phyloP scores from a whole-genome alignment of 2,888 invertebrate species.

The Helicoverpa assulta region DNA sequence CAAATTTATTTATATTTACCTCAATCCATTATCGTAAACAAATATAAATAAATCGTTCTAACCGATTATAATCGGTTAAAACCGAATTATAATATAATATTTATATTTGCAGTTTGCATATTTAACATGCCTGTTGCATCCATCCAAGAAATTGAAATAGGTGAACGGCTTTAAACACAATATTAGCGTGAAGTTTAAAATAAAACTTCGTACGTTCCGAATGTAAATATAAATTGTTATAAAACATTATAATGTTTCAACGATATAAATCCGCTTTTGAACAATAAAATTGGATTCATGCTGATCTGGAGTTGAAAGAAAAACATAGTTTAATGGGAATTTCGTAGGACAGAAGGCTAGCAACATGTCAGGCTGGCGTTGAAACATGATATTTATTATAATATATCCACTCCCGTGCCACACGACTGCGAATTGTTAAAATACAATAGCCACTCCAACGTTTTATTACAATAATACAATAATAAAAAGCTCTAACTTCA shows the following conservation, averaged over 20 bases:
- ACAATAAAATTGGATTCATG: slow-evolving; percentile 64
- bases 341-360: slow-evolving; percentile 36
- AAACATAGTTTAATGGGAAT: slow-evolving; percentile 43
- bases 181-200: slow-evolving; percentile 64
- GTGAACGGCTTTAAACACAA: slow-evolving; percentile 57
- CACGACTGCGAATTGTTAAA: slow-evolving; percentile 27
- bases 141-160: slow-evolving; percentile 68
- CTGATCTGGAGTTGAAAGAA: slow-evolving; percentile 53
- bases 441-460: slow-evolving; percentile 33
- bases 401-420: slow-evolving; percentile 22
- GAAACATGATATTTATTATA: slow-evolving; percentile 37
- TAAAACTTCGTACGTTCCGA: slow-evolving; percentile 46
- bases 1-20: slow-evolving; percentile 34
- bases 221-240: slow-evolving; percentile 59
- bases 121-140: slow-evolving; percentile 58
- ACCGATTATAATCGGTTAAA: slow-evolving; percentile 53
- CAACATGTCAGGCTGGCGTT: slow-evolving; percentile 23
- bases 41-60: slow-evolving; percentile 41
- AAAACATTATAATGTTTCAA: slow-evolving; percentile 57
- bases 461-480: slow-evolving; percentile 29
- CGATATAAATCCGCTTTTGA: slow-evolving; percentile 57
- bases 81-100: slow-evolving; percentile 48
- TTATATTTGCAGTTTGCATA: slow-evolving; percentile 55
- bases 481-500: slow-evolving; percentile 10
- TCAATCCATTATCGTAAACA: slow-evolving; percentile 52